phyloP scores from a whole-genome alignment of 2,888 invertebrate genomes.

The Synanthedon vespiformis region DNA sequence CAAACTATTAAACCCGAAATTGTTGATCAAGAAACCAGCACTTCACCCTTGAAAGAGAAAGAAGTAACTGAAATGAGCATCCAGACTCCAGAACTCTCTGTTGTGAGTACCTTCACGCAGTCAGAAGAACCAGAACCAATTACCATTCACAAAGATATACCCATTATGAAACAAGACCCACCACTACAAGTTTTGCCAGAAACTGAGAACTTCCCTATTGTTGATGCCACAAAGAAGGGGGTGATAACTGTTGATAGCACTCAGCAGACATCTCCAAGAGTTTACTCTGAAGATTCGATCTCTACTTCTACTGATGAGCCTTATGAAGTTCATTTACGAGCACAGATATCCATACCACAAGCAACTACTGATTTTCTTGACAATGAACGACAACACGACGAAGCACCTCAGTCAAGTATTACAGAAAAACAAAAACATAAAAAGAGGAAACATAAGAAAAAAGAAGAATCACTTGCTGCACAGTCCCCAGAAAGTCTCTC shows the following conservation, averaged over 20 bases:
- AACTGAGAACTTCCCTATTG: neutral
- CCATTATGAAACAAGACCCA: constrained; percentile 11
- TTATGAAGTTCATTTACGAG: constrained; percentile 73
- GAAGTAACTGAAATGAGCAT: constrained; percentile 40
- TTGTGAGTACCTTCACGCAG: constrained; percentile 52
- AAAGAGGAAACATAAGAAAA: constrained; percentile 51
- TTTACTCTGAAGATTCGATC: constrained; percentile 60
- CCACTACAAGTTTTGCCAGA: constrained; percentile 34
- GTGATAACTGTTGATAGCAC: constrained; percentile 17
- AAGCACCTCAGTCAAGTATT: constrained; percentile 31
- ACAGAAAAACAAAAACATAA: constrained; percentile 49
- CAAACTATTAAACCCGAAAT: constrained; percentile 43
- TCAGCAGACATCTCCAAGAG: constrained; percentile 72
- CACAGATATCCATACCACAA: constrained; percentile 69
- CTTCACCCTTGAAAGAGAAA: constrained; percentile 38
- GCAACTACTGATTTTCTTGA: constrained; percentile 45
- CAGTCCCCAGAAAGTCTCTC: constrained; percentile 61
- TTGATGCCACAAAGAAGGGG: constrained; percentile 3
- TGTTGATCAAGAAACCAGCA: constrained; percentile 48
- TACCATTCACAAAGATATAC: constrained; percentile 8
- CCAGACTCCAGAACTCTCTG: constrained; percentile 47
- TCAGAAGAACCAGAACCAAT: constrained; percentile 41
- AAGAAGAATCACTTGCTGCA: constrained; percentile 38
- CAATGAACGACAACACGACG: constrained; percentile 42
- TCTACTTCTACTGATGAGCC: constrained; percentile 66